Evolutionary conservation across 2,888 invertebrate species (phyloP).

Genomic region (Scaptomyza flava): DNA sequence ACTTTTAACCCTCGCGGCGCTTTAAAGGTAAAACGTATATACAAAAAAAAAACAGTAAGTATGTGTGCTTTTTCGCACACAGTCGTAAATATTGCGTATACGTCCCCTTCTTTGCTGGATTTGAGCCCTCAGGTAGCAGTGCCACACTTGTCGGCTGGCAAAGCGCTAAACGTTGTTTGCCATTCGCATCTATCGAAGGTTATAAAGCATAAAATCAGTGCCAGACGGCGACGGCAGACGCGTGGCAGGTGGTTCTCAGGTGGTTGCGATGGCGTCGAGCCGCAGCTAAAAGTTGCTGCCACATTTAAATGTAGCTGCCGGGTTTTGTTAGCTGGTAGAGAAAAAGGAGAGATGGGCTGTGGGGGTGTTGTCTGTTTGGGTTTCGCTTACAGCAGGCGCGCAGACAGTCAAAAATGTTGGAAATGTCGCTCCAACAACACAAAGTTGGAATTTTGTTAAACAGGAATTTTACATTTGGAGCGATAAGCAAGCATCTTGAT

Average conservation of each 20-base stretch:
- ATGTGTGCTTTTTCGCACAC: constrained; percentile 20
- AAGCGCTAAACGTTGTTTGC: constrained; percentile 72
- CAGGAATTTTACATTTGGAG: constrained; percentile 81
- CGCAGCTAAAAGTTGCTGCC: constrained; percentile 66
- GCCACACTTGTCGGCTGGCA: constrained; percentile 69
- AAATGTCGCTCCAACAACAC: constrained; percentile 55
- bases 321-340: constrained; percentile 38
- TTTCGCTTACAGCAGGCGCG: constrained; percentile 49
- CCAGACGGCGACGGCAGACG: constrained; percentile 57
- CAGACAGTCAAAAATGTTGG: constrained; percentile 75
- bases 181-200: constrained; percentile 81
- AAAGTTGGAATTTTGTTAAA: constrained; percentile 68
- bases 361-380: constrained; percentile 41
- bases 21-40: constrained; percentile 8
- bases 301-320: constrained; percentile 79
- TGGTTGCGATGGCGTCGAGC: constrained; percentile 43
- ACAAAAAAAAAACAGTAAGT: not conserved
- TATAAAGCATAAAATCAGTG: constrained; percentile 84
- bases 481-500: constrained; percentile 81
- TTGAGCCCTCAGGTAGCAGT: constrained; percentile 71
- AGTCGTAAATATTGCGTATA: constrained; percentile 67
- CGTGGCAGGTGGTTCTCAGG: constrained; percentile 27
- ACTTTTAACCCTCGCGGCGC: constrained; percentile 38
- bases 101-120: constrained; percentile 35
- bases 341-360: not conserved